Evolutionary conservation across 2,797 vertebrate species (phyloP).

Genomic region (Furcifer pardalis): DNA sequence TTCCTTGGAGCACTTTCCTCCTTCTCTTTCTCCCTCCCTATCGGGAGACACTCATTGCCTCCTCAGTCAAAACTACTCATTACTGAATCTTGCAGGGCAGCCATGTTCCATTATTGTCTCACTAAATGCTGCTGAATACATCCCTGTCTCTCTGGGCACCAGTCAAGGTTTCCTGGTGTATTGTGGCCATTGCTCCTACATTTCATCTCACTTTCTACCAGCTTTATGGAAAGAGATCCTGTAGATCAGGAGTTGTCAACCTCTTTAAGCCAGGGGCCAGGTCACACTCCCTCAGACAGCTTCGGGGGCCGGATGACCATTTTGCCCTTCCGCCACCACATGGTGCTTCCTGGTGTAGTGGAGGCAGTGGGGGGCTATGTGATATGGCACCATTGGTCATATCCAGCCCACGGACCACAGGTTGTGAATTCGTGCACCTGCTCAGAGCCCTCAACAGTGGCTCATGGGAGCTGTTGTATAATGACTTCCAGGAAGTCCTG

Average conservation of each 20-base stretch:
- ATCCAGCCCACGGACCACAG: too few species aligned
- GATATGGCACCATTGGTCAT: too few species aligned
- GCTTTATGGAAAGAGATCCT: not conserved
- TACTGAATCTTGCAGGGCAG: slow-evolving; percentile 1
- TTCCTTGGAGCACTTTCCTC: too few species aligned
- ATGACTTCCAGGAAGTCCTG: not conserved
- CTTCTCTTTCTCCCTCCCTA: not conserved
- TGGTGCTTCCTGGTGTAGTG: too few species aligned
- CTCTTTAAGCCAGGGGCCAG: too few species aligned
- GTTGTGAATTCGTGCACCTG: not conserved
- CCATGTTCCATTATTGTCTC: not conserved
- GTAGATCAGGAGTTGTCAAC: too few species aligned
- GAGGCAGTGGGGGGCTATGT: too few species aligned
- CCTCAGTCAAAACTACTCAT: slow-evolving; percentile 11
- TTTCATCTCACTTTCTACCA: not conserved
- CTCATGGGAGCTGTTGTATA: not conserved
- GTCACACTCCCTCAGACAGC: too few species aligned
- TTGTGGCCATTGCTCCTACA: not conserved
- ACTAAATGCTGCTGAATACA: not conserved
- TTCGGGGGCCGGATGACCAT: too few species aligned
- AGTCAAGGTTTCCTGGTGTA: not conserved
- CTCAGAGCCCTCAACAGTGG: not conserved
- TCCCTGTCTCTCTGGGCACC: not conserved
- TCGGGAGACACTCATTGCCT: not conserved
- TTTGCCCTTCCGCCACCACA: too few species aligned